phyloP scores from a whole-genome alignment of 2,797 vertebrate species.

The Chanos chanos region DNA sequence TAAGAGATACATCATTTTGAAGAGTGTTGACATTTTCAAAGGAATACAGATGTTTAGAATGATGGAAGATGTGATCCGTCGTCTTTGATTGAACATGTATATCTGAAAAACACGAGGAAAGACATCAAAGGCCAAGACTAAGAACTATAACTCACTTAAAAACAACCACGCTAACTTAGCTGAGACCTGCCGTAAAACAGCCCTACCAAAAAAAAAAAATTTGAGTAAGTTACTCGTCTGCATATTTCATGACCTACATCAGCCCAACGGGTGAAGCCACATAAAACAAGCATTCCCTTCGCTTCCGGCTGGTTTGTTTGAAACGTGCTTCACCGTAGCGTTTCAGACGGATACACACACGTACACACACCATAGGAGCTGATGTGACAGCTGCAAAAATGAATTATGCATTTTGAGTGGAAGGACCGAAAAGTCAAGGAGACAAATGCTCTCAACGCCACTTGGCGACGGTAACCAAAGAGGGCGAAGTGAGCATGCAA shows the following conservation, averaged over 20 bases:
- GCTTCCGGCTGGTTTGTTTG: conserved; percentile 4
- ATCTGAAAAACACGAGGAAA: too few species aligned
- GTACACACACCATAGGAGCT: conserved; percentile 16
- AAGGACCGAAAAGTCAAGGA: conserved; percentile 27
- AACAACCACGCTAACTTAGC: too few species aligned
- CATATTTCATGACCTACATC: conserved; percentile 12
- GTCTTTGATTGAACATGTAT: too few species aligned
- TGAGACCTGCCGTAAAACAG: too few species aligned
- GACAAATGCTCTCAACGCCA: conserved; percentile 23
- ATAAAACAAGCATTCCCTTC: background rate
- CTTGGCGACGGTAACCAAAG: conserved; percentile 20
- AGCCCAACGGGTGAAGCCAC: conserved; percentile 1
- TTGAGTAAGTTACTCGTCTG: too few species aligned
- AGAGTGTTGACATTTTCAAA: too few species aligned
- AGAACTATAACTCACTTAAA: too few species aligned
- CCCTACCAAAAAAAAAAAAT: too few species aligned
- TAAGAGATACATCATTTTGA: too few species aligned
- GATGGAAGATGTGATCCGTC: too few species aligned
- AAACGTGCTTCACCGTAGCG: conserved; percentile 1
- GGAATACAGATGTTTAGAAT: too few species aligned
- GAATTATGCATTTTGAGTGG: conserved; percentile 22
- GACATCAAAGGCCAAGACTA: too few species aligned
- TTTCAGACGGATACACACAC: background rate
- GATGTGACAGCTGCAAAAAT: conserved; percentile 22
- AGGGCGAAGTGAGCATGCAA: background rate